Conservation (phyloP, 2,888 invertebrate species). For the Pachymerium ferrugineum region DNA sequence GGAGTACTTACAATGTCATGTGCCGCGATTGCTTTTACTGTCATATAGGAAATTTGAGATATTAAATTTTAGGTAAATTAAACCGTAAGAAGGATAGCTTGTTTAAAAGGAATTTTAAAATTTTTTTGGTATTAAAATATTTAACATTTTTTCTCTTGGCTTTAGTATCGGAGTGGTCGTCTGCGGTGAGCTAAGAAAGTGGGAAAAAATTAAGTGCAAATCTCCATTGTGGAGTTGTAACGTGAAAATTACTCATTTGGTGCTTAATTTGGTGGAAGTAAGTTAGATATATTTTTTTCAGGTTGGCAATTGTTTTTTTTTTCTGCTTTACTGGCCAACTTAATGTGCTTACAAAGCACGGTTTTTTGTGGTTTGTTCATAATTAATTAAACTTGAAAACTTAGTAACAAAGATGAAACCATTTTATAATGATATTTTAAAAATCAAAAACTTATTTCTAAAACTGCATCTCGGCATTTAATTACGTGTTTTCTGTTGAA, state of each 20-base stretch:
- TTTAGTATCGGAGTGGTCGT: not conserved
- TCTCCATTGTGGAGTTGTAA: not conserved
- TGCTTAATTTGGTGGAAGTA: not conserved
- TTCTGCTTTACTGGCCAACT: no score
- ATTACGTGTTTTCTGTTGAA: no score
- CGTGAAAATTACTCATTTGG: not conserved
- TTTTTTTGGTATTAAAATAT: no score
- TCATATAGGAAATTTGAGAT: not conserved
- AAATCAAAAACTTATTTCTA: no score
- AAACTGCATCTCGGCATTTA: no score
- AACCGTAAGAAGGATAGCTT: not conserved
- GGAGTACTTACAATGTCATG: conserved; percentile 6
- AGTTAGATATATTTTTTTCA: not conserved
- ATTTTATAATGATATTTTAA: no score
- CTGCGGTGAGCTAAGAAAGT: not conserved
- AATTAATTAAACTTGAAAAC: no score
- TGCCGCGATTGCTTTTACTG: not conserved
- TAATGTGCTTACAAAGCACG: no score
- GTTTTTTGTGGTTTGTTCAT: no score
- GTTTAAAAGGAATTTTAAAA: not conserved
- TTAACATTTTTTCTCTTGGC: not conserved
- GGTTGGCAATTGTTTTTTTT: not conserved
- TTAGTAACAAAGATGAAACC: no score
- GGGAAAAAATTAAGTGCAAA: not conserved
- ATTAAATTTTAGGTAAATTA: not conserved